Evolutionary conservation across 2,797 vertebrate genomes (phyloP).

Genomic region (Cossypha caffra): DNA sequence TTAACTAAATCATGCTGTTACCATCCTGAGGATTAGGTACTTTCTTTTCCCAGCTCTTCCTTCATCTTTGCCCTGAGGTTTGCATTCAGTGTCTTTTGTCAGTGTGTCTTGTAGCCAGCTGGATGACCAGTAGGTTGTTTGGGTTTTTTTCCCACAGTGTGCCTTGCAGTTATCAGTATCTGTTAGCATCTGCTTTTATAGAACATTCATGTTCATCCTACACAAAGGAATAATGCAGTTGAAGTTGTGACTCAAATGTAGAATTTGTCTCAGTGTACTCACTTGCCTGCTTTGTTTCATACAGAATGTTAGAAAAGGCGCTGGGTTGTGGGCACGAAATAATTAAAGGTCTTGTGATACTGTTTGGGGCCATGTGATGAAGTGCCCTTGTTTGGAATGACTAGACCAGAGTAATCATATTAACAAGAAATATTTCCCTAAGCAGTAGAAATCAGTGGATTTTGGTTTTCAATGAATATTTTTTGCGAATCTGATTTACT

Average conservation of each 20-base stretch:
- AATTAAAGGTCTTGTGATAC: neutral
- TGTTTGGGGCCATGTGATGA: neutral
- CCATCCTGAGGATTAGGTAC: neutral
- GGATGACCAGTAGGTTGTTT: neutral
- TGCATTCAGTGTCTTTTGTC: neutral
- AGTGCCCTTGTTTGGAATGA: neutral
- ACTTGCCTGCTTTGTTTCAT: neutral
- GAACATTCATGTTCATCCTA: neutral
- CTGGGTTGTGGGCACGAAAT: neutral
- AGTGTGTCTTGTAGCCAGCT: neutral
- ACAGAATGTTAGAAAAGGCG: neutral
- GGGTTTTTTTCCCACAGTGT: neutral
- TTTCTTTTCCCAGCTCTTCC: neutral
- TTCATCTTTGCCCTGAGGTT: neutral
- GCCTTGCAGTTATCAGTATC: neutral
- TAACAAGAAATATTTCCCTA: rapidly evolving
- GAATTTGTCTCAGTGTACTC: neutral
- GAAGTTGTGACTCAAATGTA: neutral
- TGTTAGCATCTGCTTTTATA: neutral
- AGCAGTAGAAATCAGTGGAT: neutral
- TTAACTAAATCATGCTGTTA: neutral
- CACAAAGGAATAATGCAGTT: neutral
- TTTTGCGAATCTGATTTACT: neutral
- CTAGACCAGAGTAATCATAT: neutral
- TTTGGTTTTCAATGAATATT: neutral